Evolutionary conservation across 2,113 vertebrate genomes (phyloP), one percentile per base, ranked within the genome.

Genomic region (Hydrolagus affinis): DNA sequence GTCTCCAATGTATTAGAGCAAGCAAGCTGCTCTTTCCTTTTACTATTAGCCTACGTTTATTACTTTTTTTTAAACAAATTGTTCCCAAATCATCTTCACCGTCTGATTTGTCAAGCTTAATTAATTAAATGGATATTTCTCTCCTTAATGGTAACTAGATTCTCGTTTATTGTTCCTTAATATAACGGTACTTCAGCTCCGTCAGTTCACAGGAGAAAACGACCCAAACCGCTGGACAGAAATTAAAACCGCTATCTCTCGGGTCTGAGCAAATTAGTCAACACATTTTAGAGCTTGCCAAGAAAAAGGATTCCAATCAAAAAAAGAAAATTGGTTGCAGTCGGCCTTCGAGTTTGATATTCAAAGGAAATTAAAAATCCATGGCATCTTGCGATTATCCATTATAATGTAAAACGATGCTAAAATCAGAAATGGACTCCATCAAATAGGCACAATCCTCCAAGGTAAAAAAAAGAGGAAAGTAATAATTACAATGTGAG

Each of bases 111-210:
- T 83, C 19, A 83, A 66, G 23, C 30, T 66, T 66, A 83, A 66
- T 83, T 83, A 66, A 66, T 66, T 83, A 11, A 83, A 32, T 83
- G 60, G 62, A 83, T 68, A 30, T 11, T 17, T 83, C 32, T 83
- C 15, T 28, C 73, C 62, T 30, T 60, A 28, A 30, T 62, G 66
- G 30, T 68, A 68, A 30, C 64, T n/a, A 32, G 21, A 83, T 83
- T 83, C 64, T 11, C 23, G 30, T 83, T 83, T 83, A 83, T 83
- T 83, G 60, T 83, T 83, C 78, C 30, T 68, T 62, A 66, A 80
- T 80, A 64, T 80, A 80, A 44, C 64, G 28, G 25, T 80, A 23
- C 11, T 64, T 64, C 77, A 83, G 28, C 6, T 32, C 8, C 62
- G 17, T 68, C 12, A 9, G 62, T 64, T 21, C 78, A 83, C 62